Evolutionary conservation across 2,797 vertebrate species (phyloP), one percentile per base, ranked within the genome.

Genomic region (Echeneis naucrates): DNA sequence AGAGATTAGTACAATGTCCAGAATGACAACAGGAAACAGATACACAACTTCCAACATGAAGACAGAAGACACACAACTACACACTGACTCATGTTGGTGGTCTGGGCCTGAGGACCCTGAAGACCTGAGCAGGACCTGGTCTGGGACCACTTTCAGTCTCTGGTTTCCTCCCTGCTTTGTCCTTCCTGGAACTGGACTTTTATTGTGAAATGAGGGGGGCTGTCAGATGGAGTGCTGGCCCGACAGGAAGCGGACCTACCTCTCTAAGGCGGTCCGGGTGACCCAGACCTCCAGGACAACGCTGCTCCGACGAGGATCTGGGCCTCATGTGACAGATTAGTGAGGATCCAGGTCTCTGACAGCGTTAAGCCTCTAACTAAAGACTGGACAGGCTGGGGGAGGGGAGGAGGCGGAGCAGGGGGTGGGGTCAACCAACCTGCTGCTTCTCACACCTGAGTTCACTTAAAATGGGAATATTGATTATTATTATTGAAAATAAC

Each of bases 321-420:
- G 3, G 68, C 21, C 17, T 73, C 70, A 66, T 68, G 76, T 50
- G 75, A 45, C 21, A 23, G 83, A 88, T 86, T 85, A 85, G 37
- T 0, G 48, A 66, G 67, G 75, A 79, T 58, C 72, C 72, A 61
- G 81, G 71, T 55, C 70, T 57, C 17, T 23, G 47, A 62, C 35
- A 4, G 47, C 24, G 27, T 75, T 89, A 89, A 88, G 84, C 82
- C 62, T 55, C 78, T 86, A 83, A 89, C 80, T 70, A 78, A 80
- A 77, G 84, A 79, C 64, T 83, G 59, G 27, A 77, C 78, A 62
- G 6, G n/a, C n/a, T n/a, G n/a, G n/a, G n/a, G 19, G 70, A 55
- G 75, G 59, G 58, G 62, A 68, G 75, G 80, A 58, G 72, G 75
- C 8, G 47, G 68, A 53, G 72, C 9, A 0, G 44, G 35, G 61